Evolutionary conservation across 2,797 vertebrate genomes (phyloP).

Genomic region (Peromyscus aztecus): DNA sequence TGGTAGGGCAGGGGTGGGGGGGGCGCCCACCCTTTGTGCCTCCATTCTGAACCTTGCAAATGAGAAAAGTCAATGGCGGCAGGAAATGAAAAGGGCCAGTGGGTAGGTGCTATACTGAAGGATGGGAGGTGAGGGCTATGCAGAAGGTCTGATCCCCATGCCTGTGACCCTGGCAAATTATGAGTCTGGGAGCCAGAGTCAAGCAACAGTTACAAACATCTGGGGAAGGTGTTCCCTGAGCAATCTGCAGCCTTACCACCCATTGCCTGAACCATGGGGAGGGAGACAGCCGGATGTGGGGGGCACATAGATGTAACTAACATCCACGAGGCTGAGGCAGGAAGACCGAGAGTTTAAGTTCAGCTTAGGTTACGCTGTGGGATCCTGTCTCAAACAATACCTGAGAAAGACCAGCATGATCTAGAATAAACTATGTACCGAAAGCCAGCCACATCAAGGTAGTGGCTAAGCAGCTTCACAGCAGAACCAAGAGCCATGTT

Average conservation of each 20-base stretch:
- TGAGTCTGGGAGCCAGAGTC: not conserved
- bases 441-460: not conserved
- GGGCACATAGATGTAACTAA: not conserved
- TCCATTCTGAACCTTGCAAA: not conserved
- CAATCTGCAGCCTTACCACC: not conserved
- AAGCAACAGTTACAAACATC: rapidly evolving
- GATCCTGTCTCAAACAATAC: not conserved
- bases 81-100: too few relatives aligned
- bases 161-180: not conserved
- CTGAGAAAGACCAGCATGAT: not conserved
- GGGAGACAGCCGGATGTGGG: not conserved
- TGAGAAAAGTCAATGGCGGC: not conserved
- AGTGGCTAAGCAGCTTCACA: too few relatives aligned
- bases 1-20: too few relatives aligned
- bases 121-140: not conserved
- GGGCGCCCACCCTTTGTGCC: not conserved
- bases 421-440: not conserved
- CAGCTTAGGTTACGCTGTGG: not conserved
- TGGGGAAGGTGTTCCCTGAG: not conserved
- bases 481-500: not conserved
- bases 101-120: not conserved
- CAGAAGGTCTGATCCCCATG: not conserved
- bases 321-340: not conserved
- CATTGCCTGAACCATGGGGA: not conserved
- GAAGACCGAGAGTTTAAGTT: not conserved